Evolutionary conservation across 2,797 vertebrate species (phyloP), one percentile per base, ranked within the genome.

Genomic region (Anguilla anguilla): DNA sequence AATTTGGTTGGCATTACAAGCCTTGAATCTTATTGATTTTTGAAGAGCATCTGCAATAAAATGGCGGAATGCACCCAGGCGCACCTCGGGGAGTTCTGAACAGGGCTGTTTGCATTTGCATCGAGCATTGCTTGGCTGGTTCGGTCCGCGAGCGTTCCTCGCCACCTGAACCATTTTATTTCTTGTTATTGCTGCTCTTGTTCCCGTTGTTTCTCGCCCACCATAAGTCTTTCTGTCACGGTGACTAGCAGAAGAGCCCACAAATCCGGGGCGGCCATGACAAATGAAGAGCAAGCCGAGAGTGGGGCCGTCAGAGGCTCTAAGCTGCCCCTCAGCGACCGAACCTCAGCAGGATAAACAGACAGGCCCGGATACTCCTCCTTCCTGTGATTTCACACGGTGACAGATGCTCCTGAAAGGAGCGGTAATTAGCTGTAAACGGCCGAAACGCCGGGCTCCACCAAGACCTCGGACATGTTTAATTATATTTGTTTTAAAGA

Each of bases 401-500:
- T 51, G 79, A 82, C 79, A 82, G 79, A 82, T n/a, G 79, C 43
- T 82, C 43, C 79, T 22, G 87, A 74, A 57, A 90, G 91, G 90
- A 88, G 74, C 64, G 74, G 91, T 93, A 95, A 95, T 95, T 95
- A 95, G 93, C 91, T 91, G 91, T 94, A 95, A 95, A 94, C 88
- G 90, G 89, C 89, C 85, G 72, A 77, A 94, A 94, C 91, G 93
- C 89, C 90, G 90, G 91, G 90, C 87, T 90, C 86, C 90, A 92
- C 93, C 53, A 86, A 83, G 91, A 94, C 91, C 92, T 94, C 92
- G 95, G 94, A 94, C 94, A 91, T 91, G 83, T 94, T 88, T 94
- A 95, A 96, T 95, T 95, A 92, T 90, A 88, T 95, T 95, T 93
- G 92, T 95, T 95, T 79, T 94, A 93, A 96, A 94, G 91, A 91